Conservation (phyloP, 2,113 vertebrate genomes). For the Platysternon megacephalum region DNA sequence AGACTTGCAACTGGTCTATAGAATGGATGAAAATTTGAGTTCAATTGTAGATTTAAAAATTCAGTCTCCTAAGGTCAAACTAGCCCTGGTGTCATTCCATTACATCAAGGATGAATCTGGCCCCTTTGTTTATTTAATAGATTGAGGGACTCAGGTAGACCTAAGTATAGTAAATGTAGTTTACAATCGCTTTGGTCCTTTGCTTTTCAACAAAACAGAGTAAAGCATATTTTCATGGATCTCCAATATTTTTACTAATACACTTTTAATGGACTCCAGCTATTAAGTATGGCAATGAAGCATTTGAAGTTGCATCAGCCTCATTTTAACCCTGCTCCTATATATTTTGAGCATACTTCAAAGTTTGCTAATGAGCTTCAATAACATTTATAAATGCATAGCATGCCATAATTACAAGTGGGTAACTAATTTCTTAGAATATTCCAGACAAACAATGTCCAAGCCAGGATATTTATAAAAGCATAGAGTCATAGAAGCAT, state of each 20-base stretch:
- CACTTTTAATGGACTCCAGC: background rate
- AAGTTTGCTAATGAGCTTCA: slow-evolving; percentile 30
- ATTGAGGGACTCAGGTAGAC: background rate
- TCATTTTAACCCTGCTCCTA: slow-evolving; percentile 4
- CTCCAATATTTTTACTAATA: background rate
- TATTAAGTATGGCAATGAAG: background rate
- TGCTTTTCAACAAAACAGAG: background rate
- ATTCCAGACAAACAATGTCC: background rate
- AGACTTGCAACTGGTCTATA: background rate
- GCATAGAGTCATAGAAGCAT: background rate
- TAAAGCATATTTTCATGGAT: background rate
- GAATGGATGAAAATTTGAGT: background rate
- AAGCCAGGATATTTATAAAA: slow-evolving; percentile 12
- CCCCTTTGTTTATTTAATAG: background rate
- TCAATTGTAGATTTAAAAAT: background rate
- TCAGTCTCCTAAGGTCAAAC: background rate
- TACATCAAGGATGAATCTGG: background rate
- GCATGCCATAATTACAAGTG: background rate
- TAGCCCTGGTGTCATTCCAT: background rate
- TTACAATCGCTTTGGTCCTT: background rate
- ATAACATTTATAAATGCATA: background rate
- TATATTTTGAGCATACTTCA: slow-evolving; percentile 1
- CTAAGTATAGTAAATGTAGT: background rate
- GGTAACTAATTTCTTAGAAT: slow-evolving; percentile 12
- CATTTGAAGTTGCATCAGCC: slow-evolving; percentile 14